Percentiles rank a stretch among this genome's conserved stretches.
phyloP scores from a whole-genome alignment of 2,888 invertebrate species.

The Sphaeridia pumilis region DNA sequence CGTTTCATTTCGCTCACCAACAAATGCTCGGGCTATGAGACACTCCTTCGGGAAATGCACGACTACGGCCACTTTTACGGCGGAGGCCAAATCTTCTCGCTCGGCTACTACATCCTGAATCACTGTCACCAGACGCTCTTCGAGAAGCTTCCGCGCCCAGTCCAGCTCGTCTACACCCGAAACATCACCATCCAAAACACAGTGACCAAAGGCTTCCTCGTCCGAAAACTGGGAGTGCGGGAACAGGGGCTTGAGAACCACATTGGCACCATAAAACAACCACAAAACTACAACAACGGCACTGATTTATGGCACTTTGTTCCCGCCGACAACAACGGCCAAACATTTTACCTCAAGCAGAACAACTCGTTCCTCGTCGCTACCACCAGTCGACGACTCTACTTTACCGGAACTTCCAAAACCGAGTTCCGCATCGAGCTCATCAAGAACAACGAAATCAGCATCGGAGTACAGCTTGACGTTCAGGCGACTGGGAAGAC shows the following conservation, averaged over 20 bases:
- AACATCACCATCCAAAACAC: constrained; percentile 14
- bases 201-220: constrained; percentile 8
- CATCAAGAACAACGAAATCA: constrained; percentile 5
- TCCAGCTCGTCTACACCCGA: constrained; percentile 9
- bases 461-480: constrained; percentile 8
- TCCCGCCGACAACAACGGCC: constrained; percentile 3
- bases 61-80: constrained; percentile 15
- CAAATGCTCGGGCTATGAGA: constrained; percentile 13
- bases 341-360: constrained; percentile 7
- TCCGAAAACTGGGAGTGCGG: constrained; percentile 3
- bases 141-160: constrained; percentile 9
- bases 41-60: constrained; percentile 8
- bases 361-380: constrained; percentile 5
- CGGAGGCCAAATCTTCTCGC: constrained; percentile 9
- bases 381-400: constrained; percentile 9
- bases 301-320: constrained; percentile 11
- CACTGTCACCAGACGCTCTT: constrained; percentile 8
- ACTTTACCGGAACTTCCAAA: neutral
- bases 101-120: constrained; percentile 6
- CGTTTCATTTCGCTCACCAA: constrained; percentile 10
- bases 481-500: neutral
- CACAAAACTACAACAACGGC: constrained; percentile 3
- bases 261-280: neutral
- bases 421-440: constrained; percentile 10
- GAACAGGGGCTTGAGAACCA: constrained; percentile 14